Percentiles rank a stretch among this genome's conserved stretches.
These are phyloP conservation scores for Amphipoea oculea DNA, from an alignment of 2,888 invertebrate species.

Conservation along the genomic window DNA sequence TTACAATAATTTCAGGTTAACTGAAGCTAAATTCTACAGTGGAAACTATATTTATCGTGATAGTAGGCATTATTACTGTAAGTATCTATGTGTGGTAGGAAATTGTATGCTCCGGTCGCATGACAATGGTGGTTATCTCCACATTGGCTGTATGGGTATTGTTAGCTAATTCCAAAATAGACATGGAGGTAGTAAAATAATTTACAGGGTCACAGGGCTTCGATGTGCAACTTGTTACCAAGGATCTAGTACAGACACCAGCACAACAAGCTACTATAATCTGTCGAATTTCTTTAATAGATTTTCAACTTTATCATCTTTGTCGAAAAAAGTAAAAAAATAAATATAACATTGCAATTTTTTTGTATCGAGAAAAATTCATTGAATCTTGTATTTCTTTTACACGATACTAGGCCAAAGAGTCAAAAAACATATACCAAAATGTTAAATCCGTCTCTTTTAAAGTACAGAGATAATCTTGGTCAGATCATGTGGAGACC, in stretches of 20 bases:
- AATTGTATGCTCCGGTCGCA: slow-evolving; percentile 23
- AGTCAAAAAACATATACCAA: too few species aligned
- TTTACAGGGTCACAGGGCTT: too few species aligned
- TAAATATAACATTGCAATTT: too few species aligned
- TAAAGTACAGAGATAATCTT: neutral
- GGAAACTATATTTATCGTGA: slow-evolving; percentile 12
- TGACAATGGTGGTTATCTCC: slow-evolving; percentile 1
- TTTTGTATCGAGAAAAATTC: too few species aligned
- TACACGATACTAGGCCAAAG: too few species aligned
- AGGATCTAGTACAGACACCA: too few species aligned
- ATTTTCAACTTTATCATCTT: too few species aligned
- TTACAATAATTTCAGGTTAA: slow-evolving; percentile 20
- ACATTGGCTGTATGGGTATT: slow-evolving; percentile 1
- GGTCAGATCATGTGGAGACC: neutral
- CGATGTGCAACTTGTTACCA: too few species aligned
- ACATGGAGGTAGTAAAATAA: neutral
- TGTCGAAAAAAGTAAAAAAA: too few species aligned
- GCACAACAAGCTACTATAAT: too few species aligned
- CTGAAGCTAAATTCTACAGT: slow-evolving; percentile 24
- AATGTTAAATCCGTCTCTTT: neutral
- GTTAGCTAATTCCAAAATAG: neutral
- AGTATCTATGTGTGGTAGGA: neutral
- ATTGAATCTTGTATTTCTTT: too few species aligned
- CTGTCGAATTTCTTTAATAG: too few species aligned
- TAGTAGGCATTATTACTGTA: slow-evolving; percentile 26